Evolutionary conservation across 2,797 vertebrate genomes (phyloP).

Genomic region (Aplochiton taeniatus): DNA sequence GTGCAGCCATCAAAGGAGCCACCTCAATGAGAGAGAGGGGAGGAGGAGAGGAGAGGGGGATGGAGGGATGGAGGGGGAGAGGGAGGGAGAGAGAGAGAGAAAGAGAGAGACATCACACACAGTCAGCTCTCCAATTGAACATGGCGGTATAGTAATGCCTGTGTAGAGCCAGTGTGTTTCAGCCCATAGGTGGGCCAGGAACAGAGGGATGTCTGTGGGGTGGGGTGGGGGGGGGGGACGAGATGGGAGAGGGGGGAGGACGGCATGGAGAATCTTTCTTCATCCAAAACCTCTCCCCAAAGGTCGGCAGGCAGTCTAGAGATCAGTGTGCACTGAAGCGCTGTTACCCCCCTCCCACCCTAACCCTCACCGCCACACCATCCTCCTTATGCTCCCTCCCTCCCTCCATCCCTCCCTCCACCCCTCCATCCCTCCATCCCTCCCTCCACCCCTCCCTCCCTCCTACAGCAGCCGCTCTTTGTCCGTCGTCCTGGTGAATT

Average conservation of each 20-base stretch:
- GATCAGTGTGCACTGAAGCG: slow-evolving; percentile 79
- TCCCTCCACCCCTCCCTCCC: not conserved
- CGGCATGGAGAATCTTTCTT: slow-evolving; percentile 73
- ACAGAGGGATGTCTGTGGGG: slow-evolving; percentile 74
- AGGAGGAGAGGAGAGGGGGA: slow-evolving; percentile 36
- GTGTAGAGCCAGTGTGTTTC: slow-evolving; percentile 74
- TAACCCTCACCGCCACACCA: slow-evolving; percentile 54
- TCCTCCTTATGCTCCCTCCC: slow-evolving; percentile 29
- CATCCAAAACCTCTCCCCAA: slow-evolving; percentile 71
- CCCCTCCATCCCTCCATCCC: slow-evolving; percentile 34
- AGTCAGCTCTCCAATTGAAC: slow-evolving; percentile 85
- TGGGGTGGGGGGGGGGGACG: slow-evolving; percentile 54
- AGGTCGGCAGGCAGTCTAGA: slow-evolving; percentile 80
- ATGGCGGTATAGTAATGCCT: slow-evolving; percentile 86
- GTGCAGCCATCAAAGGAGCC: slow-evolving; percentile 70
- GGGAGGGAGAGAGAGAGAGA: slow-evolving; percentile 47
- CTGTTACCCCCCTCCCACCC: slow-evolving; percentile 58
- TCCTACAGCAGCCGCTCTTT: slow-evolving; percentile 70
- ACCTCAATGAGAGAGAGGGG: slow-evolving; percentile 69
- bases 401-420: slow-evolving; percentile 1
- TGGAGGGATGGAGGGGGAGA: slow-evolving; percentile 45
- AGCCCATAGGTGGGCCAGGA: slow-evolving; percentile 85
- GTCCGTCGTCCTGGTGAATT: slow-evolving; percentile 82
- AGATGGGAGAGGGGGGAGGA: slow-evolving; percentile 55
- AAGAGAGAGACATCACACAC: slow-evolving; percentile 77